phyloP scores from a whole-genome alignment of 1,140 invertebrate genomes.

The Bombus turneri region DNA sequence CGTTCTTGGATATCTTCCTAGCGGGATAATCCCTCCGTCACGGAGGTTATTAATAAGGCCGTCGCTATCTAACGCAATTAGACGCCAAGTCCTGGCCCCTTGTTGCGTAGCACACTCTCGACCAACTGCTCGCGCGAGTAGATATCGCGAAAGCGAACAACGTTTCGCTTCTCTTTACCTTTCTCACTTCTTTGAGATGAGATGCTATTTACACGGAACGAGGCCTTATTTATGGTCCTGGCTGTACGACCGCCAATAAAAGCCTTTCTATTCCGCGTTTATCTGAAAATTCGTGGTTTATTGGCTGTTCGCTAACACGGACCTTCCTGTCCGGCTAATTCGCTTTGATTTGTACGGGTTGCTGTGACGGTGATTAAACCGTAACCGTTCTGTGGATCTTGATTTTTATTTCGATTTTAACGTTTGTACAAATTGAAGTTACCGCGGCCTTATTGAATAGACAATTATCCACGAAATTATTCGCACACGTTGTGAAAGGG shows the following conservation, averaged over 20 bases:
- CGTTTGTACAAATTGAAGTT: not conserved
- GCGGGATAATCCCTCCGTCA: constrained; percentile 62
- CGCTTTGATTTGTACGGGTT: constrained; percentile 27
- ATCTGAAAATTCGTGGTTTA: constrained; percentile 53
- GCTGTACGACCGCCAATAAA: constrained; percentile 19
- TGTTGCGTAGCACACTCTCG: constrained; percentile 54
- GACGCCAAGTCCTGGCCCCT: constrained; percentile 65
- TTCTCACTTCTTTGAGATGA: not conserved
- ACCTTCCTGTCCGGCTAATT: constrained; percentile 16
- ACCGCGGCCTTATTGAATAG: not conserved
- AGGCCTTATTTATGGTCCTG: constrained; percentile 49
- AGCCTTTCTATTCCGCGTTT: constrained; percentile 25
- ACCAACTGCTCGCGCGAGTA: constrained; percentile 56
- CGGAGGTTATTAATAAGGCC: constrained; percentile 80
- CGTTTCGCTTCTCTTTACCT: not conserved
- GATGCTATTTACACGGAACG: constrained; percentile 37
- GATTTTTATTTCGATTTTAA: not conserved
- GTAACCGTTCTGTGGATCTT: not conserved
- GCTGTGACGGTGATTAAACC: constrained; percentile 17
- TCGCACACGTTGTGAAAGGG: not conserved
- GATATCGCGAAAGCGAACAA: constrained; percentile 60
- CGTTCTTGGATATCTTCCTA: constrained; percentile 58
- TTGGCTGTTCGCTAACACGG: constrained; percentile 8
- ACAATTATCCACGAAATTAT: not conserved
- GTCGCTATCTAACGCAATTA: constrained; percentile 82